Base-by-base conservation (phyloP, 2,113 vertebrate genomes). In the Ophthalmolycus amberensis region DNA sequence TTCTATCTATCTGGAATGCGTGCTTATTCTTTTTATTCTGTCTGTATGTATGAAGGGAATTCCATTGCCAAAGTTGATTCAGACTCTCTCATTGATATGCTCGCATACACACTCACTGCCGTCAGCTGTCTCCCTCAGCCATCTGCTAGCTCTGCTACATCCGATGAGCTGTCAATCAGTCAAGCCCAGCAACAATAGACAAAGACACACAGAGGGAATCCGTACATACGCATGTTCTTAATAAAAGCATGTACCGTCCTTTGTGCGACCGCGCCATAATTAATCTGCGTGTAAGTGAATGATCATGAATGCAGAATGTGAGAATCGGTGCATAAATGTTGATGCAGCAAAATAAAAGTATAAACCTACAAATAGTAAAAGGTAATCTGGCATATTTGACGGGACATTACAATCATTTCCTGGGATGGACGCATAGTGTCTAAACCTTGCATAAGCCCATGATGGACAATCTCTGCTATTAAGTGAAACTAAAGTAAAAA, bases 141-240 rank as follows among this genome's bases (percentile, higher is more conserved):
- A 83, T 89, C 88, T 94, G 67, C 37, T 15, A 52, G 68, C 76
- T n/a, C 81, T 60, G 69, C 75, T 34, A 20, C 77, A 73, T 83
- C 71, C 10, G 37, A 86, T 37, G 42, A 67, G 80, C 38, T 84
- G 88, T 87, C 89, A 88, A 83, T 90, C 87, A 87, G 68, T 88
- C 85, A 82, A 37, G 29, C 6, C 32, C 5, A 5, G 48, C 67
- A 85, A 88, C 75, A 86, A 90, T 46, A 74, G 83, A 71, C 34
- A 32, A 25, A 66, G 40, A 60, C n/a, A 25, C 16, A 64, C 18
- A 32, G 12, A 48, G 11, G 56, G 25, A 72, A 77, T 50, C 85
- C 29, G 52, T 54, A 64, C 52, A 77, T 32, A 34, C 22, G 6
- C 14, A 42, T 54, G 6, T 54, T 27, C 34, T 7, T 63, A 20